Base-by-base conservation (phyloP, 2,797 vertebrate species). In the Bradypus variegatus region DNA sequence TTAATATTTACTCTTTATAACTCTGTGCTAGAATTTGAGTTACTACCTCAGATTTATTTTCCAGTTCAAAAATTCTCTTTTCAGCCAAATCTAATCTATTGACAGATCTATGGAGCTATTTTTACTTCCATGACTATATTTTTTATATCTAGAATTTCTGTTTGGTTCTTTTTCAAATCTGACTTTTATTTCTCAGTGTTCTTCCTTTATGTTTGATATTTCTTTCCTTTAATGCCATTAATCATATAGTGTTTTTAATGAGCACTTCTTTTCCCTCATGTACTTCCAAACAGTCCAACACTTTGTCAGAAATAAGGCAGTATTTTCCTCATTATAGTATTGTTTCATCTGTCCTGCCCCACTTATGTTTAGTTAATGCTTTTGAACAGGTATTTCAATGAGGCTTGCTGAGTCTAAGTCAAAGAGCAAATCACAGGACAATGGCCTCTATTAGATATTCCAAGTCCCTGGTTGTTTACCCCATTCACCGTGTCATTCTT, bases 1-100 rank as follows among this genome's bases (percentile, higher is more conserved):
- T 90, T 36, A 33, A 45, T 33, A 31, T 90, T 50, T 65, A 12
- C 3, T 72, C 58, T 50, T 58, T 38, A 21, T 25, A 48, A 67
- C 60, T 67, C 29, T 70, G n/a, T 64, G 16, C 83, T 70, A 8
- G 18, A 23, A 36, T 41, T 55, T 50, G 19, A 83, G 48, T 62
- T 77, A 90, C 23, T 67, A 90, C 21, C 58, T 94, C 85, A 72
- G 84, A 58, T 48, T 88, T 84, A 81, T 81, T 67, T 91, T 93
- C 86, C 36, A 77, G 14, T 69, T 73, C 33, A 79, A 10, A 14
- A n/a, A 1, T 48, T 93, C 69, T 92, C 80, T 92, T 86, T 94
- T 72, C 29, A 84, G 48, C 67, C 36, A 50, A 27, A n/a, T 94
- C 62, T 83, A 16, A 53, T 18, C 8, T 73, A 1, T 91, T 80